Evolutionary conservation across 2,797 vertebrate genomes (phyloP).

Genomic region (Pteronotus mesoamericanus): DNA sequence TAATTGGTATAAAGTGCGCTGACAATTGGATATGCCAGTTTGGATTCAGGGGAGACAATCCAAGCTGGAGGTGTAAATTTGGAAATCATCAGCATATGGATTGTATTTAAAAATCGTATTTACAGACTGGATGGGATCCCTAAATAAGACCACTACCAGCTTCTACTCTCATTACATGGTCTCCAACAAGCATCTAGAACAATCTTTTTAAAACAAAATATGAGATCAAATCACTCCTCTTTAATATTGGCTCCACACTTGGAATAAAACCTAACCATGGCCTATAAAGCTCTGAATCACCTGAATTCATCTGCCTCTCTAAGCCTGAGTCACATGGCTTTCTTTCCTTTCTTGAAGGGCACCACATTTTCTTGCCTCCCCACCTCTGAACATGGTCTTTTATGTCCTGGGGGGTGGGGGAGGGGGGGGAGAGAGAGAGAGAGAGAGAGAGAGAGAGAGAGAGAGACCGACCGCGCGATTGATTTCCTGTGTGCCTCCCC

Average conservation of each 20-base stretch:
- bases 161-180: conserved; percentile 27
- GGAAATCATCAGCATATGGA: neutral
- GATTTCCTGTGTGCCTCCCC: neutral
- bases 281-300: neutral
- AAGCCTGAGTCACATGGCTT: neutral
- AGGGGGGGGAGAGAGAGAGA: neutral
- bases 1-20: neutral
- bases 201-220: conserved; percentile 25
- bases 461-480: no score
- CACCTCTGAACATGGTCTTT: neutral
- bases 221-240: neutral
- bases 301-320: neutral
- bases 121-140: neutral
- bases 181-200: conserved; percentile 14
- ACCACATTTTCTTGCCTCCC: neutral
- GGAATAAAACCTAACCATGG: conserved; percentile 12
- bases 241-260: neutral
- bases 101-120: conserved; percentile 12
- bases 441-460: neutral
- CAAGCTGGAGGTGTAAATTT: neutral
- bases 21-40: neutral
- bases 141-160: neutral
- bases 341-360: neutral
- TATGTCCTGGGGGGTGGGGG: no score
- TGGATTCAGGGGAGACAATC: neutral